Evolutionary conservation across 2,113 vertebrate species (phyloP), one percentile per base, ranked within the genome.

Genomic region (Theropithecus gelada): DNA sequence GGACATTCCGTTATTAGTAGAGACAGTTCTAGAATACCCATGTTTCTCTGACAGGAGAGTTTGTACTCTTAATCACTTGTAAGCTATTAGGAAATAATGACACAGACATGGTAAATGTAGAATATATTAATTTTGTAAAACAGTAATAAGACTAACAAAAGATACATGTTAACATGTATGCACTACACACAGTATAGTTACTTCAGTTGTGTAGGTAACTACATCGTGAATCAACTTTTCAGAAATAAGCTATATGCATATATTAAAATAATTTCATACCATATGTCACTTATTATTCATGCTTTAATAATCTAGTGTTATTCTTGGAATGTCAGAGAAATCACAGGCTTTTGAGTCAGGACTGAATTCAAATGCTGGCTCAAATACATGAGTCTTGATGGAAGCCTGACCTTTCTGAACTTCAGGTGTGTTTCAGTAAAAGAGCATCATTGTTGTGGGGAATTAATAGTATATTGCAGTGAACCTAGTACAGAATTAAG

Each of bases 31-130:
- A 66, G 32, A 90, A 70, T 78, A 48, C 68, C 30, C 32, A 8
- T 23, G 25, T 90, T 96, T 83, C 66, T 90, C 45, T 90, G 73
- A 87, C 22, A 90, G 79, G 61, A 91, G 79, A 88, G 25, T 75
- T n/a, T 93, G 30, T 68, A 32, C 22, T 88, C 32, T 61, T 86
- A 50, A 88, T 50, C 35, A 50, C 13, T 89, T 76, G 8, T 0
- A 94, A 27, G 25, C 38, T 38, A 61, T 59, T 17, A 66, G 83
- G 14, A 90, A 57, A 78, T 79, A 70, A 35, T 59, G 40, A 32
- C 22, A 48, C 48, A 88, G 79, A 50, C 32, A 50, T 72, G 92
- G 17, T 81, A 64, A 78, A 88, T 84, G 23, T 78, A 79, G 23
- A 78, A 18, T 64, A 32, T 68, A 6, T 83, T 92, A n/a, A 79